Percentiles rank a stretch among this genome's conserved stretches.
Evolutionary conservation across 2,113 vertebrate species (phyloP).

Genomic region (Sceloporus tristichus): DNA sequence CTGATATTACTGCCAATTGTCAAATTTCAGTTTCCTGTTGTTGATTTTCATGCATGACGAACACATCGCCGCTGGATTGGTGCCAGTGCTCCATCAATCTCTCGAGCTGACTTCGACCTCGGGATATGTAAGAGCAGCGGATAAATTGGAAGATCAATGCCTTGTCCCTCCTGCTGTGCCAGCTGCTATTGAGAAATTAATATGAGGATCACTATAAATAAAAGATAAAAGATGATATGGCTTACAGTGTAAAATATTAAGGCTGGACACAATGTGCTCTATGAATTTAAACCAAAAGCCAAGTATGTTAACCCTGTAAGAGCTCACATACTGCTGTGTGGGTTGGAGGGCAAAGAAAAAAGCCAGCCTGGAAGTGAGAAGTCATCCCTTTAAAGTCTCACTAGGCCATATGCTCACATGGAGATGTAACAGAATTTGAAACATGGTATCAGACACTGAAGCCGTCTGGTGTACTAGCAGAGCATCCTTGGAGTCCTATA

Average conservation of each 20-base stretch:
- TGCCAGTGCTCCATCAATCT: conserved; percentile 77
- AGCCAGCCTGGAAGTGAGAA: not conserved
- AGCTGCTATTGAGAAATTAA: conserved; percentile 87
- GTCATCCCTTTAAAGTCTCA: not conserved
- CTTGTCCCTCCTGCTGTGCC: conserved; percentile 79
- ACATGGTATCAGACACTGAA: not conserved
- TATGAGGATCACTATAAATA: conserved; percentile 85
- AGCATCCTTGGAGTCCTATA: too few relatives aligned
- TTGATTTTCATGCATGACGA: conserved; percentile 81
- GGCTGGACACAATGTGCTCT: conserved; percentile 71
- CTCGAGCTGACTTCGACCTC: conserved; percentile 71
- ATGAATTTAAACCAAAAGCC: conserved; percentile 75
- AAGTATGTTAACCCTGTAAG: conserved; percentile 75
- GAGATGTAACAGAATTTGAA: conserved; percentile 16
- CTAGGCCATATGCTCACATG: not conserved
- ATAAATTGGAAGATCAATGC: conserved; percentile 86
- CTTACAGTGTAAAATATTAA: conserved; percentile 86
- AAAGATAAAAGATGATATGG: conserved; percentile 86
- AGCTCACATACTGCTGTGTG: not conserved
- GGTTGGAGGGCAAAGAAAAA: not conserved
- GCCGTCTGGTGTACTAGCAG: not conserved
- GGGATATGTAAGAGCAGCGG: conserved; percentile 76
- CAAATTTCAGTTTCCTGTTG: conserved; percentile 77
- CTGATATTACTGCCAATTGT: conserved; percentile 76
- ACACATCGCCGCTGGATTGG: conserved; percentile 56